A percentile compares a stretch with the other conserved stretches of the same genome.
These are phyloP conservation scores for Tragelaphus strepsiceros DNA, from an alignment of 2,113 vertebrate species.

Conservation along the genomic window DNA sequence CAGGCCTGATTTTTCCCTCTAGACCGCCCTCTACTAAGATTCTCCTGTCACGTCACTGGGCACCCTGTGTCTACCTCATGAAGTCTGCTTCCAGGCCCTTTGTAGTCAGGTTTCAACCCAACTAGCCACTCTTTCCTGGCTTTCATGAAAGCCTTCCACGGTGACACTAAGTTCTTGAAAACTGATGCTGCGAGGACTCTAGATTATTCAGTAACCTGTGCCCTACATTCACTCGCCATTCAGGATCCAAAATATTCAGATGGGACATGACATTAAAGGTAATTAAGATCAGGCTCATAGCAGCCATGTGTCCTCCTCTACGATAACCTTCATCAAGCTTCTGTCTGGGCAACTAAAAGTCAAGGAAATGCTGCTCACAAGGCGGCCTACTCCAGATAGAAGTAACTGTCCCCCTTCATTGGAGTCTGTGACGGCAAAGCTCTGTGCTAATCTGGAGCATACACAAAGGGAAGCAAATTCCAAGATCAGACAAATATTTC, in stretches of 20 bases:
- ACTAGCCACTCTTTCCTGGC: not conserved
- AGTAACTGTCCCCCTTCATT: not conserved
- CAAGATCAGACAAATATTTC: not conserved
- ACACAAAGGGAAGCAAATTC: not conserved
- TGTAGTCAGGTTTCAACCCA: not conserved
- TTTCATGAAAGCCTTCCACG: not conserved
- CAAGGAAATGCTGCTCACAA: not conserved
- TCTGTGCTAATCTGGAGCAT: not conserved
- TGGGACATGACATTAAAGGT: not conserved
- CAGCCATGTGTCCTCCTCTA: not conserved
- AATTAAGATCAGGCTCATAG: not conserved
- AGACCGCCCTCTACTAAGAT: not conserved
- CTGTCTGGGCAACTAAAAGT: not conserved
- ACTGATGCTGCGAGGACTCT: not conserved
- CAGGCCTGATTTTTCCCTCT: too few relatives aligned
- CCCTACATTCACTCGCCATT: not conserved
- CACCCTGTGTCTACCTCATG: not conserved
- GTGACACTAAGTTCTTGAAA: not conserved
- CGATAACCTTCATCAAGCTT: not conserved
- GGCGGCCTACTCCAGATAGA: not conserved
- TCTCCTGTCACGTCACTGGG: not conserved
- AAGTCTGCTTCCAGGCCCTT: not conserved
- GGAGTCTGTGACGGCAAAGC: not conserved
- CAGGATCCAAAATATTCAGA: not conserved
- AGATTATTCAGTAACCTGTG: not conserved